Base-by-base conservation (phyloP, 1,140 invertebrate genomes). In the Eupristina koningsbergeri region DNA sequence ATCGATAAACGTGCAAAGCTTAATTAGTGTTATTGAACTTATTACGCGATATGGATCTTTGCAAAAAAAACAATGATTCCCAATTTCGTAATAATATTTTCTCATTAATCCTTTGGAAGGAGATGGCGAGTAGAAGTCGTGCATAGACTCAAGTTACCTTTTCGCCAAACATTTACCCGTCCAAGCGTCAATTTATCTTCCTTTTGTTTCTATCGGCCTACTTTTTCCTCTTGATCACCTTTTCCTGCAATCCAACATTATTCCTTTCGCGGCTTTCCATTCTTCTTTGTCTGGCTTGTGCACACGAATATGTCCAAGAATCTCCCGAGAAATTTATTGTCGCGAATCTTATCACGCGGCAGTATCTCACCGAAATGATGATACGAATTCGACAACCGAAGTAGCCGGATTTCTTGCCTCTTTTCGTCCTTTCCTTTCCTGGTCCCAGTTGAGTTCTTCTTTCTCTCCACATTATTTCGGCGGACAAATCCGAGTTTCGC, bases 361-460 rank as follows among this genome's bases (percentile, higher is more conserved):
- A 34, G 63, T 58, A 78, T 78, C 75, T 83, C 76, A 47, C 64
- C 36, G 36, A 73, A 78, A 69, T 53, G 81, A 83, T 78, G 47
- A 78, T 79, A 73, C 63, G 64, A 73, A 77, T 83, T 77, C 74
- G 64, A 15, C 29, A n/a, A 9, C 8, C 5, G 39, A 22, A 5
- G 39, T 9, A 26, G 22, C 22, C 22, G 17, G 39, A 58, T 45
- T 64, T 63, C 22, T 77, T 41, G 0, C 31, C 47, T 36, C 50
- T 34, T n/a, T n/a, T n/a, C n/a, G n/a, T n/a, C n/a, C n/a, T n/a
- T n/a, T n/a, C n/a, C n/a, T n/a, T n/a, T n/a, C n/a, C n/a, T n/a
- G n/a, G n/a, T n/a, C n/a, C n/a, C n/a, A n/a, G n/a, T n/a, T n/a
- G n/a, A 11, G 29, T 73, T 34, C 69, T 7, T 2, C 69, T 17